These are phyloP conservation scores for Azemiops feae DNA, from an alignment of 2,113 vertebrate genomes.

Conservation along the genomic window DNA sequence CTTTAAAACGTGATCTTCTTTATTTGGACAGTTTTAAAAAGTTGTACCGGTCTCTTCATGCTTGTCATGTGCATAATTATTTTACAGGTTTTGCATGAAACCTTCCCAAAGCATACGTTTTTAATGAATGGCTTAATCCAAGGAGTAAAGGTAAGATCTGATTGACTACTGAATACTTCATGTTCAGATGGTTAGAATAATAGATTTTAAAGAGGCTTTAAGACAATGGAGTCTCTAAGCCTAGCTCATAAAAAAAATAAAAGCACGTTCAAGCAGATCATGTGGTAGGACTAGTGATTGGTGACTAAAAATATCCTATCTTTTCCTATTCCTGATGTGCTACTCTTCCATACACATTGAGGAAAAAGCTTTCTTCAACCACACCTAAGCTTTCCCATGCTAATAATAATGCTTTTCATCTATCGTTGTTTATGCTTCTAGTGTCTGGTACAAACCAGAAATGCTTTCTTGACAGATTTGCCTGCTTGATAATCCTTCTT, in stretches of 20 bases:
- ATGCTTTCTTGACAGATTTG: not conserved
- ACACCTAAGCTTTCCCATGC: not conserved
- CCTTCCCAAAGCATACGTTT: constrained; percentile 88
- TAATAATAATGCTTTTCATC: not conserved
- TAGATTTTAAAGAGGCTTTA: not conserved
- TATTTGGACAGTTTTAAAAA: not conserved
- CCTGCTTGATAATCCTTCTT: not conserved
- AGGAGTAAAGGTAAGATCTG: constrained; percentile 80
- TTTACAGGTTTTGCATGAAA: constrained; percentile 82
- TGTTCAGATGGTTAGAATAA: not conserved
- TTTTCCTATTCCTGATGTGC: not conserved
- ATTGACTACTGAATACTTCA: not conserved
- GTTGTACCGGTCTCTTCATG: not conserved
- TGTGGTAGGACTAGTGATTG: not conserved
- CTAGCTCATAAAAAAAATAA: not conserved
- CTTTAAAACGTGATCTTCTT: not conserved
- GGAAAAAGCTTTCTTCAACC: not conserved
- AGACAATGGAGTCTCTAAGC: not conserved
- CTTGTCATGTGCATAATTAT: not conserved
- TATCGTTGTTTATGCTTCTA: not conserved
- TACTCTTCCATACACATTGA: not conserved
- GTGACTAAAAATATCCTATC: not conserved
- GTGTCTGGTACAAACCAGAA: not conserved
- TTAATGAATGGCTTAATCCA: constrained; percentile 88
- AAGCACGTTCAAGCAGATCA: not conserved